These are phyloP conservation scores for Mya arenaria DNA, from an alignment of 1,140 invertebrate species.

Conservation along the genomic window DNA sequence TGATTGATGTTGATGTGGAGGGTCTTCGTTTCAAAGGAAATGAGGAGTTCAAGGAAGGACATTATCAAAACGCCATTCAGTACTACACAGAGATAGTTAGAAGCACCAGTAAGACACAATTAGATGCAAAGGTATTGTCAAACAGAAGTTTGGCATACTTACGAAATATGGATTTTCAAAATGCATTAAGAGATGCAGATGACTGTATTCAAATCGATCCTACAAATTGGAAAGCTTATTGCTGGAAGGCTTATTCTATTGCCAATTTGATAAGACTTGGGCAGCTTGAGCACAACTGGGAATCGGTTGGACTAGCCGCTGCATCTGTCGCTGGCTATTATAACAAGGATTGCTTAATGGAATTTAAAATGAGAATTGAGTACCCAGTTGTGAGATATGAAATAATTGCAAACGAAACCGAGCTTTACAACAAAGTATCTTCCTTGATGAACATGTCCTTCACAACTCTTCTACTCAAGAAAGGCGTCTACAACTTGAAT, in stretches of 20 bases:
- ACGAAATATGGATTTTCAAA: slow-evolving; percentile 1
- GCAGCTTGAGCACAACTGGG: no score
- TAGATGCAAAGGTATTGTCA: background rate
- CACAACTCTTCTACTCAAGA: background rate
- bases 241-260: no score
- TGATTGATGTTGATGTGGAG: background rate
- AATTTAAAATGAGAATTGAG: slow-evolving; percentile 22
- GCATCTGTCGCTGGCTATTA: slow-evolving; percentile 6
- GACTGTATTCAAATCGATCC: slow-evolving; percentile 19
- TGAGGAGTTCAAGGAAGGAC: background rate
- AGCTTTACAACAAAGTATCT: background rate
- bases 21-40: background rate
- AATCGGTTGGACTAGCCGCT: slow-evolving; percentile 13
- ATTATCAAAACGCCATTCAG: slow-evolving; percentile 23
- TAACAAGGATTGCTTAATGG: background rate
- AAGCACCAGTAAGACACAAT: background rate
- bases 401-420: background rate
- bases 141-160: slow-evolving; percentile 34
- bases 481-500: background rate
- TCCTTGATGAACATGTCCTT: background rate
- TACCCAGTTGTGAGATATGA: slow-evolving; percentile 6
- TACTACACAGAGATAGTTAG: slow-evolving; percentile 5
- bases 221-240: background rate
- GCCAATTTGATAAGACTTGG: no score
- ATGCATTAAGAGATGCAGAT: slow-evolving; percentile 20